Conservation (phyloP, 2,113 vertebrate species). For the Ramphastos sulfuratus region DNA sequence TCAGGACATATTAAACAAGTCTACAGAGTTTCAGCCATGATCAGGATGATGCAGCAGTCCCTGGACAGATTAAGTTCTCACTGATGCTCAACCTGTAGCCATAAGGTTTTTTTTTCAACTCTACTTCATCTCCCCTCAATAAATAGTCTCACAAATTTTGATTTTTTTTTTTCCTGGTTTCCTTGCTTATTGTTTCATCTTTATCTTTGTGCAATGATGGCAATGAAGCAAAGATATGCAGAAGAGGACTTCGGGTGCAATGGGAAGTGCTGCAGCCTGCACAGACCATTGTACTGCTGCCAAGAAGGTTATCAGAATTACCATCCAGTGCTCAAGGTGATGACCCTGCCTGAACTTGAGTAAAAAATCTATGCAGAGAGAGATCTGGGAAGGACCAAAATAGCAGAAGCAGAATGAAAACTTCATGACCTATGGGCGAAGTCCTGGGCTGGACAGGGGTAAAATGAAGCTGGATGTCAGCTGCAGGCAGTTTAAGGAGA, state of each 20-base stretch:
- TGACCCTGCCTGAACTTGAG: background rate
- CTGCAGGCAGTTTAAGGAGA: background rate
- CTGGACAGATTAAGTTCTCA: too few relatives aligned
- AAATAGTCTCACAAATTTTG: background rate
- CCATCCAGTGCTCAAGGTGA: background rate
- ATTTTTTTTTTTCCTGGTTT: background rate
- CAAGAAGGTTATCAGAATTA: background rate
- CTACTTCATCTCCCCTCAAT: background rate
- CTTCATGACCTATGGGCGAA: background rate
- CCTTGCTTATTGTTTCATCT: fast-evolving
- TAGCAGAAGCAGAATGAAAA: background rate
- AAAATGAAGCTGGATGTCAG: background rate
- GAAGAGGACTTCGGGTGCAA: background rate
- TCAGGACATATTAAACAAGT: background rate
- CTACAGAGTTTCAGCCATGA: background rate
- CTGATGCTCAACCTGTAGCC: background rate
- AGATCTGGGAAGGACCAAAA: background rate
- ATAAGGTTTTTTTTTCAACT: too few relatives aligned
- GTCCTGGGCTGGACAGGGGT: background rate
- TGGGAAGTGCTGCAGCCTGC: background rate
- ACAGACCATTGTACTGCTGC: background rate
- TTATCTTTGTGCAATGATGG: fast-evolving
- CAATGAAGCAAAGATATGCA: background rate
- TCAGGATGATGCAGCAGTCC: background rate
- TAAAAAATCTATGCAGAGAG: background rate